Evolutionary conservation across 2,797 vertebrate species (phyloP).

Genomic region (Margarornis squamiger): DNA sequence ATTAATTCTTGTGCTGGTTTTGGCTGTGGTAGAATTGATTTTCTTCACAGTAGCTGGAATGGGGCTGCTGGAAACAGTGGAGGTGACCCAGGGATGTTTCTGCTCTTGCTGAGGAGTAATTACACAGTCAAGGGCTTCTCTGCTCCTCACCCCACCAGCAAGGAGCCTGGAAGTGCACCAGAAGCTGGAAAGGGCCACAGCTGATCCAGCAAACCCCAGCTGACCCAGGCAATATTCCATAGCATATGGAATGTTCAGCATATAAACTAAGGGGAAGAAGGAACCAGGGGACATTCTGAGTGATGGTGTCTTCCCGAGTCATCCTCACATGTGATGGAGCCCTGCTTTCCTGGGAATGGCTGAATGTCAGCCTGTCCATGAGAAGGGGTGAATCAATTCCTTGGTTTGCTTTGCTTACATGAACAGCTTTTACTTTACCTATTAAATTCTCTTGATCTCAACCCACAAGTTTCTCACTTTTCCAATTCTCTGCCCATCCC

Average conservation of each 20-base stretch:
- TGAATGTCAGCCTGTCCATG: neutral
- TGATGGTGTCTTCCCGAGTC: neutral
- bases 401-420: neutral
- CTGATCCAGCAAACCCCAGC: neutral
- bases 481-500: neutral
- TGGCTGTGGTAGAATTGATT: neutral
- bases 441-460: neutral
- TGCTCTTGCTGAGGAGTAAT: neutral
- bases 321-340: too few species aligned
- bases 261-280: neutral
- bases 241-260: accelerated
- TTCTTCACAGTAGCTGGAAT: neutral
- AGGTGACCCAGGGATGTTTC: neutral
- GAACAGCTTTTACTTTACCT: neutral
- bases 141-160: neutral
- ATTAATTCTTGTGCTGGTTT: accelerated
- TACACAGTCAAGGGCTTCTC: neutral
- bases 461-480: neutral
- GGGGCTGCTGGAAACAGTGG: neutral
- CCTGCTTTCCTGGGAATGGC: neutral
- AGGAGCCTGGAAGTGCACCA: neutral
- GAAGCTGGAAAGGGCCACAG: neutral
- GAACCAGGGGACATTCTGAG: neutral
- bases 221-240: neutral
- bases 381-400: neutral